Percentiles rank a stretch among this genome's conserved stretches.
Evolutionary conservation across 1,140 invertebrate genomes (phyloP).

Genomic region (Nebria ingens): DNA sequence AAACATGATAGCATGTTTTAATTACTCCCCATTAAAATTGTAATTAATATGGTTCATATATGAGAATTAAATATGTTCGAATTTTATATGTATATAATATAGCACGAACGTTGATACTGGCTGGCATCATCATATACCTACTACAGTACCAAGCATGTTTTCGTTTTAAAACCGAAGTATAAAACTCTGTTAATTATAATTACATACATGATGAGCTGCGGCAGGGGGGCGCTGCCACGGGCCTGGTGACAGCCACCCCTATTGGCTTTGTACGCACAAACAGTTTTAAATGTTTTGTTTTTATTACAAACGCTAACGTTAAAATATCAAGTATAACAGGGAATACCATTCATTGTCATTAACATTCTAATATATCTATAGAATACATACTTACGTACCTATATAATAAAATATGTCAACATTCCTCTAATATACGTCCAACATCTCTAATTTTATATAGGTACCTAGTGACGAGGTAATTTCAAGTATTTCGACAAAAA

Average conservation of each 20-base stretch:
- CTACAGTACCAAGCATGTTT: no score
- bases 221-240: no score
- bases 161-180: constrained; percentile 1
- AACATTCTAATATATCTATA: background rate
- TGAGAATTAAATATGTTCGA: constrained; percentile 19
- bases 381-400: background rate
- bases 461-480: no score
- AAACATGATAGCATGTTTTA: constrained; percentile 14
- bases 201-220: background rate
- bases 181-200: constrained; percentile 10
- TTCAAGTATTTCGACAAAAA: no score
- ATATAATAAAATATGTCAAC: no score
- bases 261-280: no score
- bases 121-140: no score
- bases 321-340: background rate
- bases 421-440: no score
- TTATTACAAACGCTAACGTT: no score
- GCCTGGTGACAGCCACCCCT: no score
- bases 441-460: no score
- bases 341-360: background rate
- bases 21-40: constrained; percentile 20
- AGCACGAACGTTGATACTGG: background rate
- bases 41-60: constrained; percentile 19
- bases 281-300: no score
- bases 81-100: constrained; percentile 12